Conservation (phyloP, 2,113 vertebrate genomes). For the Anoplopoma fimbria region DNA sequence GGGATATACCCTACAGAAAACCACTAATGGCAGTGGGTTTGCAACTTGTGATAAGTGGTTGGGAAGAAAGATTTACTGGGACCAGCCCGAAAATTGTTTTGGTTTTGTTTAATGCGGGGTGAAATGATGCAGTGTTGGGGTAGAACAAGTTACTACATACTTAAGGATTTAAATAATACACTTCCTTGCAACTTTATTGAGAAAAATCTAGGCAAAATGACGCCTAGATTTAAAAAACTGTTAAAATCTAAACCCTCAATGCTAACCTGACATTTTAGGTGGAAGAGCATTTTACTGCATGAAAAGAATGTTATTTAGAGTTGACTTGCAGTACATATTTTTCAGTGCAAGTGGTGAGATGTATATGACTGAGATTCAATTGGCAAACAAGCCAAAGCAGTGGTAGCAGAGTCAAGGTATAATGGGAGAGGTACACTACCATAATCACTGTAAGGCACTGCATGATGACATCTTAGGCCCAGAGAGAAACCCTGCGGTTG, state of each 20-base stretch:
- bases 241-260: constrained; percentile 53
- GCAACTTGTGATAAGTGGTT: constrained; percentile 82
- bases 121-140: constrained; percentile 69
- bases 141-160: constrained; percentile 53
- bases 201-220: constrained; percentile 29
- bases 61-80: constrained; percentile 78
- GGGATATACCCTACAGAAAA: constrained; percentile 78
- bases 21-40: constrained; percentile 82
- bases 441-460: constrained; percentile 80
- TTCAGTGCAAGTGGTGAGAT: constrained; percentile 56
- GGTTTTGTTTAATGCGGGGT: constrained; percentile 74
- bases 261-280: too few species aligned
- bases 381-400: constrained; percentile 74
- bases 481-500: constrained; percentile 81
- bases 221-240: neutral
- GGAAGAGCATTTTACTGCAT: constrained; percentile 54
- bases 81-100: constrained; percentile 80
- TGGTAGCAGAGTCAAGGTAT: constrained; percentile 76
- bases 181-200: constrained; percentile 46
- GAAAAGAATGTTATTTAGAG: constrained; percentile 70
- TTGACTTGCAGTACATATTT: constrained; percentile 67
- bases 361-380: constrained; percentile 71
- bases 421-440: constrained; percentile 82
- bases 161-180: constrained; percentile 59
- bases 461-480: constrained; percentile 82